Percentiles rank a stretch among this genome's conserved stretches.
phyloP scores from a whole-genome alignment of 2,888 invertebrate species.

The Rhagophthalmus giganteus region DNA sequence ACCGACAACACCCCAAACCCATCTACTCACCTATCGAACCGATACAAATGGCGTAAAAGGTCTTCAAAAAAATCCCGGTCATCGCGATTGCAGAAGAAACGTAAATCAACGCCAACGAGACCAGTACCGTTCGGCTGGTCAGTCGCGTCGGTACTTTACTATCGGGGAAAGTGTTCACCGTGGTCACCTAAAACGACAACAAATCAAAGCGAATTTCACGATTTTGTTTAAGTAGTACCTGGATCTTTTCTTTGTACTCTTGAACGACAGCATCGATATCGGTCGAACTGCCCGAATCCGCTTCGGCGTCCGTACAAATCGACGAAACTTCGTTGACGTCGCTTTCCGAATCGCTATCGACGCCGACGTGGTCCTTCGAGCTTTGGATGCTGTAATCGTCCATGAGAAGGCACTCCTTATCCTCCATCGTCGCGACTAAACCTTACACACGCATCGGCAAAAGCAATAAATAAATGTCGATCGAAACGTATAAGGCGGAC shows the following conservation, averaged over 20 bases:
- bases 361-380: slow-evolving; percentile 42
- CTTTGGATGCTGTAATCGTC: slow-evolving; percentile 58
- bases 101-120: slow-evolving; percentile 41
- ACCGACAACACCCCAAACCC: slow-evolving; percentile 24
- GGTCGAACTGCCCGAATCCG: slow-evolving; percentile 70
- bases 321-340: slow-evolving; percentile 46
- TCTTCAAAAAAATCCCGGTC: slow-evolving; percentile 41
- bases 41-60: slow-evolving; percentile 42
- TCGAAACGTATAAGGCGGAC: too few relatives aligned
- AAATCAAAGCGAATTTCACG: too few relatives aligned
- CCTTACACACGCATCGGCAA: background rate
- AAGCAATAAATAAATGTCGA: too few relatives aligned
- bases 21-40: slow-evolving; percentile 42
- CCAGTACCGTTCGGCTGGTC: slow-evolving; percentile 44
- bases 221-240: too few relatives aligned
- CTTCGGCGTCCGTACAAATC: slow-evolving; percentile 52
- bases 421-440: slow-evolving; percentile 56
- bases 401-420: slow-evolving; percentile 63
- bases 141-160: slow-evolving; percentile 42
- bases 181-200: slow-evolving; percentile 44
- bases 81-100: slow-evolving; percentile 41
- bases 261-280: slow-evolving; percentile 79
- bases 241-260: slow-evolving; percentile 72
- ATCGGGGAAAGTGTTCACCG: slow-evolving; percentile 47
- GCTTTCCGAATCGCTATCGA: slow-evolving; percentile 49